These are phyloP conservation scores for Euwallacea fornicatus DNA, from an alignment of 1,140 invertebrate species.

Conservation along the genomic window DNA sequence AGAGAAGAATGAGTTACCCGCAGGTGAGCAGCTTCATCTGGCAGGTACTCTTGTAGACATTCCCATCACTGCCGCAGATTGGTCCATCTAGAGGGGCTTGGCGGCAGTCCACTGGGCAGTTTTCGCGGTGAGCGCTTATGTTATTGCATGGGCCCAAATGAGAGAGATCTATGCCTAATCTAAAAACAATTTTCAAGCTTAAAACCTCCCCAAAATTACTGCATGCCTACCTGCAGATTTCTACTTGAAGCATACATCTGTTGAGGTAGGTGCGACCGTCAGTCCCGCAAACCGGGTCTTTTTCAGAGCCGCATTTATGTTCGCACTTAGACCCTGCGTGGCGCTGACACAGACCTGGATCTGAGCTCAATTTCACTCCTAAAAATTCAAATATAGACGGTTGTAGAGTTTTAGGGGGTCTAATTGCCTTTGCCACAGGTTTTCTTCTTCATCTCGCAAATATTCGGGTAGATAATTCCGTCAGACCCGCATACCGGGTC, in stretches of 20 bases:
- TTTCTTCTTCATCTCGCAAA: conserved; percentile 90
- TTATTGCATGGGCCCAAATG: conserved; percentile 86
- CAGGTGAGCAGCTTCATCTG: conserved; percentile 89
- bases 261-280: conserved; percentile 89
- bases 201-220: background rate
- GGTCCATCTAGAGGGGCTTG: conserved; percentile 82
- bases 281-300: conserved; percentile 87
- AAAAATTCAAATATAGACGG: conserved; percentile 11
- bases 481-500: conserved; percentile 89
- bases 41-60: conserved; percentile 91
- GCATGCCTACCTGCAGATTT: conserved; percentile 69
- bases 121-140: conserved; percentile 82
- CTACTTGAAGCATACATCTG: conserved; percentile 85
- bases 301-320: conserved; percentile 74
- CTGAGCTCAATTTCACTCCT: conserved; percentile 47
- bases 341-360: conserved; percentile 62
- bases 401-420: background rate
- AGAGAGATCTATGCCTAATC: conserved; percentile 65
- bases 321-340: conserved; percentile 76
- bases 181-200: conserved; percentile 46
- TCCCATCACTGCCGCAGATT: conserved; percentile 89
- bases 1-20: conserved; percentile 61
- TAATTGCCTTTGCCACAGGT: conserved; percentile 82
- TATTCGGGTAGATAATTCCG: conserved; percentile 82
- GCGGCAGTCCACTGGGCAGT: conserved; percentile 84